Evolutionary conservation across 2,113 vertebrate genomes (phyloP).

Genomic region (Pachyramphus minor): DNA sequence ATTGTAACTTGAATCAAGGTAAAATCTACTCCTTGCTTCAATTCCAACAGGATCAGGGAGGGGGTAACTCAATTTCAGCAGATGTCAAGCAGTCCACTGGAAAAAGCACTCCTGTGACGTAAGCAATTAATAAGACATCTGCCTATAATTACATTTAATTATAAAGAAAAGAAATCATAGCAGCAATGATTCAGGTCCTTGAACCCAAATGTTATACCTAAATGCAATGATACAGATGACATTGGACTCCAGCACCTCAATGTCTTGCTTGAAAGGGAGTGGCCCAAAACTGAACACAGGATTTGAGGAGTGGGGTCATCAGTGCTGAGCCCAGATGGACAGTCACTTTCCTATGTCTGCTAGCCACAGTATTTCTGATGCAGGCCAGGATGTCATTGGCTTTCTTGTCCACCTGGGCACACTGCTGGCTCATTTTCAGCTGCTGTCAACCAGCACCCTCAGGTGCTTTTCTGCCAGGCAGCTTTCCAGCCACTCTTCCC

Average conservation of each 20-base stretch:
- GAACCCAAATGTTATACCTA: neutral
- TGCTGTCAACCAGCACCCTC: accelerated
- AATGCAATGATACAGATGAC: neutral
- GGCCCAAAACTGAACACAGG: neutral
- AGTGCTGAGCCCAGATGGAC: accelerated
- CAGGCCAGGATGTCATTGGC: neutral
- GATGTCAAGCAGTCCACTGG: neutral
- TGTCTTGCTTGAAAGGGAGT: neutral
- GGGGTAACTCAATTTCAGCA: neutral
- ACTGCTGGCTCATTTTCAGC: neutral
- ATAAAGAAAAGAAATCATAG: neutral
- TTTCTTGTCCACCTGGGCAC: neutral
- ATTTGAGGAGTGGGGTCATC: neutral
- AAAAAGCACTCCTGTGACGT: neutral
- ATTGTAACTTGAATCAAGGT: neutral
- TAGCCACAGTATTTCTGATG: neutral
- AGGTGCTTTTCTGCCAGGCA: neutral
- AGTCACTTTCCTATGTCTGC: neutral
- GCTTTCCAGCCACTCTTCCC: neutral
- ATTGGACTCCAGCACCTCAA: neutral
- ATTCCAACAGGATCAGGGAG: neutral
- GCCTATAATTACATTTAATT: neutral
- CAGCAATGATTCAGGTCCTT: neutral
- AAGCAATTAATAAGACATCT: neutral
- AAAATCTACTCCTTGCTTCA: neutral